Conservation (phyloP, 1,140 invertebrate genomes). For the Drosophila orena region DNA sequence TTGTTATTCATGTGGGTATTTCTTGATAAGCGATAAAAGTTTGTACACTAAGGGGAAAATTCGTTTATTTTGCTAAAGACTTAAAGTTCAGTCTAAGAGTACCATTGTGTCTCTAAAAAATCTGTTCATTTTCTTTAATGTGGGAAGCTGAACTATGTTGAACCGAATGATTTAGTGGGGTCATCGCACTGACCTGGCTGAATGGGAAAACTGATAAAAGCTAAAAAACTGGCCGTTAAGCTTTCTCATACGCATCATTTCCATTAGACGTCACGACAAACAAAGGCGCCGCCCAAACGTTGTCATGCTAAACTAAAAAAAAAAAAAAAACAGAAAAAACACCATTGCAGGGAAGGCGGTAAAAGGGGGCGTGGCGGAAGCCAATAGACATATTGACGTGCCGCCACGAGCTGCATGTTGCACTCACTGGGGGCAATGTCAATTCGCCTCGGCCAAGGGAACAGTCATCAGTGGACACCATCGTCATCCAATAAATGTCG, state of each 20-base stretch:
- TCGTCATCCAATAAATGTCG: slow-evolving; percentile 62
- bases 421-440: slow-evolving; percentile 61
- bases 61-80: background rate
- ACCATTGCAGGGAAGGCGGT: background rate
- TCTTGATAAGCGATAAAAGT: background rate
- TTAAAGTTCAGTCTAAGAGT: too few relatives aligned
- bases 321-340: background rate
- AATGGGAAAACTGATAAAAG: slow-evolving; percentile 21
- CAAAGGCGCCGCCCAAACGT: slow-evolving; percentile 71
- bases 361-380: slow-evolving; percentile 29
- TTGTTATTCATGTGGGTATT: slow-evolving; percentile 11
- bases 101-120: too few relatives aligned
- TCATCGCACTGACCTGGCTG: slow-evolving; percentile 20
- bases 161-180: slow-evolving; percentile 4
- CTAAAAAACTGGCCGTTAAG: slow-evolving; percentile 3
- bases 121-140: background rate
- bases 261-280: slow-evolving; percentile 57
- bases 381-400: slow-evolving; percentile 28
- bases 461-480: slow-evolving; percentile 33
- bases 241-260: slow-evolving; percentile 37
- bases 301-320: slow-evolving; percentile 50
- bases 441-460: slow-evolving; percentile 67
- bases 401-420: slow-evolving; percentile 39
- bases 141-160: background rate
- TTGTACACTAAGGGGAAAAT: background rate